Conservation (phyloP, 2,888 invertebrate species). For the Deilephila porcellus region DNA sequence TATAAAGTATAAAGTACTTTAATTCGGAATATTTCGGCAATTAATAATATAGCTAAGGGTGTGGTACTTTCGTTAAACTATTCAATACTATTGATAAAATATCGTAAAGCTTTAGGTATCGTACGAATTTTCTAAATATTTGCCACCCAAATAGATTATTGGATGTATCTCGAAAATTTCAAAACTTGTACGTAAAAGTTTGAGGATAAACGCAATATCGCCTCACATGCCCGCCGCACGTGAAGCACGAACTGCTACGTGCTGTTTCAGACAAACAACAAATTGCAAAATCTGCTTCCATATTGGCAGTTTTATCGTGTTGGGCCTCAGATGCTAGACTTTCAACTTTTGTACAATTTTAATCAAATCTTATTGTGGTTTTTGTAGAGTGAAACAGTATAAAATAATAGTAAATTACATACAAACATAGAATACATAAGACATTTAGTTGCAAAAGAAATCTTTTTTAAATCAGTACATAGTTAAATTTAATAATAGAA, state of each 20-base stretch:
- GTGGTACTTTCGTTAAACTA: no score
- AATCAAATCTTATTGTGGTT: neutral
- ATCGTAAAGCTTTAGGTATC: no score
- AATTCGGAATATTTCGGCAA: no score
- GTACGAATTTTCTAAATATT: neutral
- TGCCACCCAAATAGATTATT: neutral
- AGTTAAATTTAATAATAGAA: no score
- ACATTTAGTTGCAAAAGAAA: no score
- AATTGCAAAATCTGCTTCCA: constrained; percentile 15
- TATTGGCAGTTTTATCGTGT: neutral
- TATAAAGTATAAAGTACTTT: no score
- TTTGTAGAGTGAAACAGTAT: neutral
- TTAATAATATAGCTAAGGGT: no score
- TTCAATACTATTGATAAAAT: no score
- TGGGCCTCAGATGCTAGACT: constrained; percentile 10
- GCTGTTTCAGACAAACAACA: constrained; percentile 1
- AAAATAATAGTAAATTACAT: neutral
- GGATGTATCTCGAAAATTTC: neutral
- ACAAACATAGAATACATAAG: neutral
- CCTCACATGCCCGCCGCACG: neutral
- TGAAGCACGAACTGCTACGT: constrained; percentile 15
- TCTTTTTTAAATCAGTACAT: no score
- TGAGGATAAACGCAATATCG: constrained; percentile 9
- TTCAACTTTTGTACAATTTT: neutral
- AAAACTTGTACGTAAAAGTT: constrained; percentile 12